Base-by-base conservation (phyloP, 2,888 invertebrate species). In the Eudemis profundana region DNA sequence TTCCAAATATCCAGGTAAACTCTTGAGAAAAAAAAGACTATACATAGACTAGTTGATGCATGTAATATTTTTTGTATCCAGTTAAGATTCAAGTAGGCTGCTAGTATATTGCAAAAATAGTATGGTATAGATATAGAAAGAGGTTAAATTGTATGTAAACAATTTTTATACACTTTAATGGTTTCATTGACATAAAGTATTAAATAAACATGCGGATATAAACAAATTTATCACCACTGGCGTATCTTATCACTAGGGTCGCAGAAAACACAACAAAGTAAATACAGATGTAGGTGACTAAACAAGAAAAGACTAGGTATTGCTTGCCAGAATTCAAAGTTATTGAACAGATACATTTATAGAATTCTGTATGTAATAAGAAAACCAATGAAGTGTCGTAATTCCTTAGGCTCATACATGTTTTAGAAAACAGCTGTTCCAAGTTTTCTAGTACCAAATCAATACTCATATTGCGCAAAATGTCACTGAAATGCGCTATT, bases 391-490 rank as follows among this genome's bases (percentile, higher is more conserved):
- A 8, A 21, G 70, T 73, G 72, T 75, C 71, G 71, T 68, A 74
- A 74, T 70, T 66, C 63, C 64, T 72, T 54, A 57, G 68, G 72
- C 66, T 66, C 67, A 62, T 68, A 66, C 70, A 77, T 75, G 77
- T 77, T 78, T 76, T 74, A 73, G 83, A 91, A 65, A 65, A 91
- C 91, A 91, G 92, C 90, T 91, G 90, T 91, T 90, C 90, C 88
- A 88, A 81, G 79, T 88, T 85, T 85, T 82, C 82, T 82, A 83
- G 83, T 82, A 79, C 77, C 81, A 87, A 90, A 92, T 92, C 91
- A 89, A 91, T 91, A 91, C 86, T 79, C 82, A 83, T 84, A 89
- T 83, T 92, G 91, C 91, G 91, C 90, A 91, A 90, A 91, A 89
- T 90, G 87, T 85, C 85, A 86, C 82, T 77, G 81, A 89, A 89